Base-by-base conservation (phyloP, 2,797 vertebrate species). In the Danio kyathit region DNA sequence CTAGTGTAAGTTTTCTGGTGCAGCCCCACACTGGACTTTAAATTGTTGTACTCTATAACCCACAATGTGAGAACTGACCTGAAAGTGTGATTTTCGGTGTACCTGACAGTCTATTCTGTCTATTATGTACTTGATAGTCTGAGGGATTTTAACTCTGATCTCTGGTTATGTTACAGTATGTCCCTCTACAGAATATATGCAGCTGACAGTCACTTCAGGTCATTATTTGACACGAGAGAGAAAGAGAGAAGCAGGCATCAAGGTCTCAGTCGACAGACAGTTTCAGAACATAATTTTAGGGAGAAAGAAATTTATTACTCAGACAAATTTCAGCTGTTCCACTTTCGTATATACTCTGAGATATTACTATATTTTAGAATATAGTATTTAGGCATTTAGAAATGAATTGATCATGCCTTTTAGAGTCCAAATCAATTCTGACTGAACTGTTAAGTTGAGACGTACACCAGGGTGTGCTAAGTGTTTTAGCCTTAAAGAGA, bases 281-380 rank as follows among this genome's bases (percentile, higher is more conserved):
- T 54, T 64, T 76, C 38, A 43, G 12, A 64, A 52, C 29, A 29
- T 29, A 1, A 29, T 40, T 6, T 17, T 0, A 0, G 6, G 21
- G 16, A 16, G 10, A 0, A 21, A 10, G 19, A 43, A 21, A 64
- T 60, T 29, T 29, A 29, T n/a, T 4, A 56, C 19, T 1, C 0
- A 7, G 10, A 40, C n/a, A 51, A 5, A 13, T 54, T 12, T 13
- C 13, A 49, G 13, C 38, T 73, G 40, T 73, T 73, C 70, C 12
- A 14, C 40, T 59, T 73, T 57, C 52, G 44, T 19, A 14, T n/a
- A 44, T 16, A 57, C 10, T 12, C 11, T 9, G 51, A 17, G 7
- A 57, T 56, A 72, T 64, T 7, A 72, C 74, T 12, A 19, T 1
- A 43, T 66, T 66, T 14, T 66, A 61, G 29, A 57, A 76, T 71